A percentile compares a stretch with the other conserved stretches of the same genome.
Evolutionary conservation across 2,888 invertebrate genomes (phyloP).

Genomic region (Calliopum simillimum): DNA sequence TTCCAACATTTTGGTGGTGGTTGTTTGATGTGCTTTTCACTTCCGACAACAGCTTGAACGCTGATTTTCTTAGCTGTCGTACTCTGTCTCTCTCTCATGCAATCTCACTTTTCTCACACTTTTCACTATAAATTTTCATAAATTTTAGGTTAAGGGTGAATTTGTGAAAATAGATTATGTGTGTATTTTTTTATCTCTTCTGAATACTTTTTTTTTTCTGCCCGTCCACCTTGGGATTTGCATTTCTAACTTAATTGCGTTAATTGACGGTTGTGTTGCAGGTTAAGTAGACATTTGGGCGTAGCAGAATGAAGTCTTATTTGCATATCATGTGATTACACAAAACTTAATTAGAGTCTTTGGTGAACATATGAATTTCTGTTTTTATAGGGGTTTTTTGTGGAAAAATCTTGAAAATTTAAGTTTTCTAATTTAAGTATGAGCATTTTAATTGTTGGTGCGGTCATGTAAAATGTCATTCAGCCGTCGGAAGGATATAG

Average conservation of each 20-base stretch:
- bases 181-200: conserved; percentile 22
- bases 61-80: background rate
- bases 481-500: too few species aligned
- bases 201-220: conserved; percentile 29
- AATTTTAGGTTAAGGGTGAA: too few species aligned
- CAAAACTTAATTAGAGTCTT: conserved; percentile 53
- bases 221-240: conserved; percentile 52
- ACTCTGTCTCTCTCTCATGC: background rate
- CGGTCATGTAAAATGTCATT: too few species aligned
- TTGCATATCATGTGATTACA: conserved; percentile 57
- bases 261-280: conserved; percentile 53
- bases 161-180: too few species aligned
- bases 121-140: too few species aligned
- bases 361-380: background rate
- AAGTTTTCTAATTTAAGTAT: too few species aligned
- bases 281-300: conserved; percentile 48
- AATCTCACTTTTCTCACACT: background rate
- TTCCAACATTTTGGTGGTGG: conserved; percentile 26
- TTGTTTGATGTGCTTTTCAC: conserved; percentile 14
- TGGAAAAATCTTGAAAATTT: too few species aligned
- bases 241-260: conserved; percentile 60
- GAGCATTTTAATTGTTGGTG: too few species aligned
- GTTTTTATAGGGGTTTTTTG: too few species aligned
- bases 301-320: conserved; percentile 44
- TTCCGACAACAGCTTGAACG: background rate